These are phyloP conservation scores for Grus americana DNA, from an alignment of 2,113 vertebrate genomes.

Conservation along the genomic window DNA sequence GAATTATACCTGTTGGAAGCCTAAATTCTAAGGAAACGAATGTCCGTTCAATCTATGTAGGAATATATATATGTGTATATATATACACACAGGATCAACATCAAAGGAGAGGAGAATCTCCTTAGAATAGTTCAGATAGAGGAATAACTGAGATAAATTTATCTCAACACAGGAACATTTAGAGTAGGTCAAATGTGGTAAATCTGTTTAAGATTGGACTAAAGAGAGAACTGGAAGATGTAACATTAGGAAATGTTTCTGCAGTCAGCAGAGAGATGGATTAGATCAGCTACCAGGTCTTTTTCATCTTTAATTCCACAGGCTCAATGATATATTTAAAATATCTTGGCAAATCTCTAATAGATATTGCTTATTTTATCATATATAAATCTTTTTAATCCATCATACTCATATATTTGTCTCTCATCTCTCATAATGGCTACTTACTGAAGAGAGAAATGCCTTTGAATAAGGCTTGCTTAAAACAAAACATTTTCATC, in stretches of 20 bases:
- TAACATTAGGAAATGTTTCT: neutral
- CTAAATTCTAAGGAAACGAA: neutral
- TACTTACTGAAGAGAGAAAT: constrained; percentile 39
- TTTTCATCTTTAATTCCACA: neutral
- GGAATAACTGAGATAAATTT: neutral
- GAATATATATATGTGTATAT: neutral
- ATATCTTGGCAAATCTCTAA: neutral
- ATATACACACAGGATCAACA: neutral
- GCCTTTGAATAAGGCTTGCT: constrained; percentile 36
- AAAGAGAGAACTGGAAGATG: neutral
- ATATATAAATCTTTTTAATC: neutral
- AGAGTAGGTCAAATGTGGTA: neutral
- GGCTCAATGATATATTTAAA: neutral
- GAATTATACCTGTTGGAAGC: neutral
- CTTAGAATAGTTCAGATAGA: neutral
- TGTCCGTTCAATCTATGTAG: neutral
- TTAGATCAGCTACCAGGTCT: neutral
- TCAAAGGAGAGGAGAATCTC: neutral
- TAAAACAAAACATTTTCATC: constrained; percentile 65
- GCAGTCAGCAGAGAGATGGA: neutral
- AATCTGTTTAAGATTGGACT: neutral
- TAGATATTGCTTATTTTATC: constrained; percentile 14
- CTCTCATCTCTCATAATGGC: neutral
- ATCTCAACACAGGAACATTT: neutral
- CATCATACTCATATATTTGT: neutral